Evolutionary conservation across 1,140 invertebrate genomes (phyloP).

Genomic region (Cherax quadricarinatus): DNA sequence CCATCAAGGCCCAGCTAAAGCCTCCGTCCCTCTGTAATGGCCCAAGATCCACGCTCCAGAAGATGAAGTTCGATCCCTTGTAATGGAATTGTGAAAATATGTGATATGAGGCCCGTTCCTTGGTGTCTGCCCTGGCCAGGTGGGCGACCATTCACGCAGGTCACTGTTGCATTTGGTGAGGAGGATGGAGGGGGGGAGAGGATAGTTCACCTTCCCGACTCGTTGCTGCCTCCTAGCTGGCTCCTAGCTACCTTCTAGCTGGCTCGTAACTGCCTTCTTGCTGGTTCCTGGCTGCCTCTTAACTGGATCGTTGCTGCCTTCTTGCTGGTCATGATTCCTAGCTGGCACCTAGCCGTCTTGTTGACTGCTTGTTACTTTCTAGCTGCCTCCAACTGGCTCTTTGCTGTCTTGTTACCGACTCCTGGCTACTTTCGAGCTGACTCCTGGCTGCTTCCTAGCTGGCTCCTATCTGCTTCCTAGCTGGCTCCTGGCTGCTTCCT

Average conservation of each 20-base stretch:
- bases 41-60: conserved; percentile 28
- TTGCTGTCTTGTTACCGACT: no score
- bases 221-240: neutral
- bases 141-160: neutral
- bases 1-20: neutral
- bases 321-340: neutral
- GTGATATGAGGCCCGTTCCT: conserved; percentile 59
- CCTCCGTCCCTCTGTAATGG: conserved; percentile 37
- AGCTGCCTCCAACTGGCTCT: neutral
- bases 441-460: no score
- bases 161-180: neutral
- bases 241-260: no score
- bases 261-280: no score
- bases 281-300: no score
- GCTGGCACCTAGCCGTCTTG: neutral
- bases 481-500: no score
- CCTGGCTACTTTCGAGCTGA: no score
- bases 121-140: neutral
- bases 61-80: conserved; percentile 68
- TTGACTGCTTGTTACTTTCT: no score
- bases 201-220: neutral
- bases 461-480: no score
- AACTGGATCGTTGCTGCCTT: no score
- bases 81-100: conserved; percentile 71
- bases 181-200: neutral